These are phyloP conservation scores for Hypotaenidia okinawae DNA, from an alignment of 2,797 vertebrate species.

Conservation along the genomic window DNA sequence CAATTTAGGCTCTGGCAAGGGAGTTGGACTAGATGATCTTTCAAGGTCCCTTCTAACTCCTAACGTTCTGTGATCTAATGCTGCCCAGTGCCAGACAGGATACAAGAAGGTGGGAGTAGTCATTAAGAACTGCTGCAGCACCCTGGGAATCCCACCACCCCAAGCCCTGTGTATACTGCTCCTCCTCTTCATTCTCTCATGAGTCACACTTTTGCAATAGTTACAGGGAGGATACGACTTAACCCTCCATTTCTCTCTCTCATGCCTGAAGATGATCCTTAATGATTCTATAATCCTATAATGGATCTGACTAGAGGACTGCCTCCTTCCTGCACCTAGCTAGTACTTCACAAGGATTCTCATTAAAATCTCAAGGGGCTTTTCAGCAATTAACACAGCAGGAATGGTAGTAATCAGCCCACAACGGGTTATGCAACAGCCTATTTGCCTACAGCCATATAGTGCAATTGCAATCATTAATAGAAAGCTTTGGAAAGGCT, in stretches of 20 bases:
- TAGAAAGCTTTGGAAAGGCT: background rate
- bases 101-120: rapidly evolving
- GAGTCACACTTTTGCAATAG: background rate
- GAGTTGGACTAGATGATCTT: too few species aligned
- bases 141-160: background rate
- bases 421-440: background rate
- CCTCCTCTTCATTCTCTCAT: background rate
- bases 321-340: background rate
- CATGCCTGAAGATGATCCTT: too few species aligned
- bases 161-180: background rate
- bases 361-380: slow-evolving; percentile 9
- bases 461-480: background rate
- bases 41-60: too few species aligned
- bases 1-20: too few species aligned
- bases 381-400: slow-evolving; percentile 37
- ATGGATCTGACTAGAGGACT: background rate
- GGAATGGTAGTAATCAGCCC: slow-evolving; percentile 2
- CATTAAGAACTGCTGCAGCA: background rate
- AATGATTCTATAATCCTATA: too few species aligned
- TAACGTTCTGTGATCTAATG: background rate
- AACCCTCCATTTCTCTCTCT: background rate
- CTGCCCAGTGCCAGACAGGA: background rate
- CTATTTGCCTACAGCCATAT: background rate
- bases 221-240: rapidly evolving
- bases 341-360: background rate